Evolutionary conservation across 2,888 invertebrate genomes (phyloP), one percentile per base, ranked within the genome.

Genomic region (Petrophora chlorosata): DNA sequence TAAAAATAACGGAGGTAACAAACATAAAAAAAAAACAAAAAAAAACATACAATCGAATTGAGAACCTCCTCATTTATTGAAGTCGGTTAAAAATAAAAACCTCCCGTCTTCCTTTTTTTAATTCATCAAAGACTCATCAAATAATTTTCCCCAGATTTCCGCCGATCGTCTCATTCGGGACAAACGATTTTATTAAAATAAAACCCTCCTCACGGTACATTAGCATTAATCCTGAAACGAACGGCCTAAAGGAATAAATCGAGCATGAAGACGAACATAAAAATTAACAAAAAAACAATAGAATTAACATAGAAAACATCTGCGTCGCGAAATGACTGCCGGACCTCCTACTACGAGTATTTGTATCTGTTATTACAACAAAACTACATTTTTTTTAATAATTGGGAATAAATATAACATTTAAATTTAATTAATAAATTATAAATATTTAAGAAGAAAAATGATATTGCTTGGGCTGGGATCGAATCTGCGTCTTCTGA

Each of bases 241-340:
- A 85, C 79, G 80, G 73, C 70, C 75, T 75, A 70, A 74, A 67
- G 70, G 73, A 77, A 47, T 47, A 47, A 47, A 47, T 89, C 82
- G 88, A 83, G 80, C 88, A 82, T 83, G 86, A 87, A 84, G 76
- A 73, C 64, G 73, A 70, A 77, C 86, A 88, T 89, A 88, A 89
- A 86, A 88, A 89, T 89, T 89, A 88, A 86, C 87, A 88, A 88
- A 89, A 88, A 90, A 88, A 89, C 89, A 87, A 88, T 89, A 83
- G 86, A 85, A 90, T 90, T 90, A 81, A 87, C 89, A 89, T 90
- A 88, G 87, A 86, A 85, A 89, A 85, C 89, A 90, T 89, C 89
- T 89, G 89, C 76, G 82, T 63, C 75, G 71, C 73, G 69, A 77
- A 86, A 82, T 76, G 74, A 76, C 75, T 76, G 67, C 63, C 63